Base-by-base conservation (phyloP, 1,140 invertebrate genomes). In the Propsilocerus akamusi region DNA sequence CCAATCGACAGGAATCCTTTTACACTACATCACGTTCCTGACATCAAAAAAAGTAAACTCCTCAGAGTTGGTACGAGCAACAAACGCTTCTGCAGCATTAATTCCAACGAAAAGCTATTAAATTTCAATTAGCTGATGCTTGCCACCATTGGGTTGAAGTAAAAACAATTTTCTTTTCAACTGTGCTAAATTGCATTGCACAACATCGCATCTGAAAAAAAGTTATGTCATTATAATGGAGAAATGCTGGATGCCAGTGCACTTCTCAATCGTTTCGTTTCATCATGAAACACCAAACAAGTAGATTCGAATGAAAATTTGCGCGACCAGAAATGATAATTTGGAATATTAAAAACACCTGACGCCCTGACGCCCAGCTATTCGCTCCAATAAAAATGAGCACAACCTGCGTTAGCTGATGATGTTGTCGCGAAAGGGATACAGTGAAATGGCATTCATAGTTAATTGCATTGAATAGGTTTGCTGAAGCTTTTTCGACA, bases 201-300 rank as follows among this genome's bases (percentile, higher is more conserved):
- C 34, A 41, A 20, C 14, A n/a, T 41, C 34, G 14, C 34, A 41
- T 20, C n/a, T n/a, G n/a, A 41, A 20, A 41, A 41, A 30, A 41
- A 20, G 34, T 41, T 41, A 41, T 41, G 34, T 41, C 14, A 17
- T 41, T 41, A 20, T 41, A 41, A 41, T 41, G 34, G n/a, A n/a
- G n/a, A n/a, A n/a, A n/a, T n/a, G n/a, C n/a, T n/a, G 6, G 28
- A 30, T 8, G n/a, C 28, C 10, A 11, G 28, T 6, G 28, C 10
- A 30, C n/a, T 8, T 30, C 10, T 30, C 2, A 30, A 30, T 11
- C 10, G n/a, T 30, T 30, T 30, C 6, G 6, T 3, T n/a, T n/a
- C 10, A 30, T 30, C 10, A 30, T 11, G 10, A 30, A 30, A 30
- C 6, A 30, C n/a, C 6, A 4, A 30, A 2, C 6, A 3, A 30